phyloP scores from a whole-genome alignment of 2,888 invertebrate genomes.

The Epinotia ramella region DNA sequence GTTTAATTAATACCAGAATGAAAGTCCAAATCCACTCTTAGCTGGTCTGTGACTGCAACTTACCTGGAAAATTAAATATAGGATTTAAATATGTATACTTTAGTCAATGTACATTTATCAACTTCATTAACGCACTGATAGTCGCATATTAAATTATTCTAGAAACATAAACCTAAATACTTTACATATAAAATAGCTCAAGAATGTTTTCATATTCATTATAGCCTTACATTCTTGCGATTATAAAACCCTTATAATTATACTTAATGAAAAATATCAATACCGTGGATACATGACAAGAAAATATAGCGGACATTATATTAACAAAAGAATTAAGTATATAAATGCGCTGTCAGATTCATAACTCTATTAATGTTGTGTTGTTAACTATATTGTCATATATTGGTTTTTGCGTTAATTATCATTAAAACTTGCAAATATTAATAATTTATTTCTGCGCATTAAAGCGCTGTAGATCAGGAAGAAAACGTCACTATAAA shows the following conservation, averaged over 20 bases:
- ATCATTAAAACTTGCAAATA: constrained; percentile 19
- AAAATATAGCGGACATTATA: constrained; percentile 10
- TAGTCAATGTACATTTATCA: background rate
- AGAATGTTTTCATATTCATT: constrained; percentile 28
- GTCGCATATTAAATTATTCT: background rate
- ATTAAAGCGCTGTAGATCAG: constrained; percentile 19
- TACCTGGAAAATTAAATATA: constrained; percentile 36
- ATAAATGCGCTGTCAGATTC: constrained; percentile 6
- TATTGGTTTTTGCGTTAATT: constrained; percentile 18
- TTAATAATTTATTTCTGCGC: constrained; percentile 11
- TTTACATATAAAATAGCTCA: background rate
- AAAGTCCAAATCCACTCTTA: background rate
- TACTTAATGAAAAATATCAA: constrained; percentile 5
- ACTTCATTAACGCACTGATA: constrained; percentile 5
- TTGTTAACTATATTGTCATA: constrained; percentile 23
- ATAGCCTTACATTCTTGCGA: constrained; percentile 8
- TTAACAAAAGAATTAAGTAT: constrained; percentile 16
- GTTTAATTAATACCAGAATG: background rate
- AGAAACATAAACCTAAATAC: constrained; percentile 1
- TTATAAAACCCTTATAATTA: constrained; percentile 24
- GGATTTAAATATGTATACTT: background rate
- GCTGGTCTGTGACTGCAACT: constrained; percentile 7
- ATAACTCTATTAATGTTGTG: constrained; percentile 19
- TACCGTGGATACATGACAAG: constrained; percentile 17
- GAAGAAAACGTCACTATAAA: background rate